Conservation (phyloP, 2,113 vertebrate species). For the Dicrurus megarhynchus region DNA sequence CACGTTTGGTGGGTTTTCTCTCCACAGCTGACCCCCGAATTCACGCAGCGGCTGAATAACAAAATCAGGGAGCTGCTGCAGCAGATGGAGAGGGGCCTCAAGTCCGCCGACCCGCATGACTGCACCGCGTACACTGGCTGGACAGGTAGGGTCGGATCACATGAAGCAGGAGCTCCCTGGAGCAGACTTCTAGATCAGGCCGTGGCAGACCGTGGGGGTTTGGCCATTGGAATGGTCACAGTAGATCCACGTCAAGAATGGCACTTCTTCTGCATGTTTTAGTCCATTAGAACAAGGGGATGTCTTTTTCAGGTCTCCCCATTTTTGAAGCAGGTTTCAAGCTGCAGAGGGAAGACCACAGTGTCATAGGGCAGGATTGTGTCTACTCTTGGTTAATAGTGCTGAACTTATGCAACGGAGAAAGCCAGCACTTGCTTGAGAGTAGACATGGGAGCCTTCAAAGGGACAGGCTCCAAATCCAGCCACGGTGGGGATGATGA, state of each 20-base stretch:
- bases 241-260: rapidly evolving
- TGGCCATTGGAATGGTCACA: not conserved
- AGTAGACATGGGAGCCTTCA: not conserved
- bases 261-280: not conserved
- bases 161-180: not conserved
- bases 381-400: not conserved
- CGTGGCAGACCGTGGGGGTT: rapidly evolving
- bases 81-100: constrained; percentile 88
- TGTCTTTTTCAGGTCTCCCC: rapidly evolving
- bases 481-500: not conserved
- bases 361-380: not conserved
- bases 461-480: not conserved
- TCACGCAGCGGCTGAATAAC: constrained; percentile 81
- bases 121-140: constrained; percentile 91
- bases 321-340: not conserved
- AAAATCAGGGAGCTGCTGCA: constrained; percentile 87
- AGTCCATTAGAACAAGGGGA: not conserved
- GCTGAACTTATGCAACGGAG: rapidly evolving
- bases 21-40: constrained; percentile 84
- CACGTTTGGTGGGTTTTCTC: not conserved
- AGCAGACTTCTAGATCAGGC: not conserved
- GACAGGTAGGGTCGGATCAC: constrained; percentile 76
- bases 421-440: not conserved
- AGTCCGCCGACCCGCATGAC: constrained; percentile 85
- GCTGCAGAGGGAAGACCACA: not conserved